These are phyloP conservation scores for Orthonychiurus folsomi DNA, from an alignment of 2,888 invertebrate genomes.

Conservation along the genomic window DNA sequence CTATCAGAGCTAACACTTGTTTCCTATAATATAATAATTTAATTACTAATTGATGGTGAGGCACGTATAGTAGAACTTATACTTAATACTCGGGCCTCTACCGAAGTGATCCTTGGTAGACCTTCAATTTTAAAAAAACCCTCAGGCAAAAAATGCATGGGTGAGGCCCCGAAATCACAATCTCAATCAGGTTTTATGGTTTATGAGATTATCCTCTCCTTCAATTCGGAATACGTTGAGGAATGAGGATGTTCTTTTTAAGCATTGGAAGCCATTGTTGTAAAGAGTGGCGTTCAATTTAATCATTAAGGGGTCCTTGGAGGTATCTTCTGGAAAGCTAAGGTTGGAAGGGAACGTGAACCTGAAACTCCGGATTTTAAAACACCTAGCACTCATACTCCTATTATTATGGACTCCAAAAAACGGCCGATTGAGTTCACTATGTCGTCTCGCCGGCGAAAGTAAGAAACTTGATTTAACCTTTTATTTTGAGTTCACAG, in stretches of 20 bases:
- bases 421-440: constrained; percentile 9
- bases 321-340: not conserved
- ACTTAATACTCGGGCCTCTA: too few relatives aligned
- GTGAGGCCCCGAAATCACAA: too few relatives aligned
- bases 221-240: too few relatives aligned
- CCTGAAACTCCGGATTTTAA: constrained; percentile 21
- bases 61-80: too few relatives aligned
- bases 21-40: too few relatives aligned
- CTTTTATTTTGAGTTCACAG: not conserved
- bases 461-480: not conserved
- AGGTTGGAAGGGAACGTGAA: constrained; percentile 8
- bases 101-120: too few relatives aligned
- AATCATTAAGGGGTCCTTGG: not conserved
- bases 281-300: not conserved
- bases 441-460: not conserved
- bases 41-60: too few relatives aligned
- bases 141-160: too few relatives aligned
- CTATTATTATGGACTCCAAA: constrained; percentile 29
- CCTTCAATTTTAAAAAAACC: too few relatives aligned
- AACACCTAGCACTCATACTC: constrained; percentile 30
- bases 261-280: not conserved
- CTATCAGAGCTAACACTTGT: too few relatives aligned
- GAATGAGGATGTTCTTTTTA: not conserved
- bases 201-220: too few relatives aligned
- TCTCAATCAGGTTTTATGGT: too few relatives aligned